Evolutionary conservation across 2,797 vertebrate genomes (phyloP), one percentile per base, ranked within the genome.

Genomic region (Megalops cyprinoides): DNA sequence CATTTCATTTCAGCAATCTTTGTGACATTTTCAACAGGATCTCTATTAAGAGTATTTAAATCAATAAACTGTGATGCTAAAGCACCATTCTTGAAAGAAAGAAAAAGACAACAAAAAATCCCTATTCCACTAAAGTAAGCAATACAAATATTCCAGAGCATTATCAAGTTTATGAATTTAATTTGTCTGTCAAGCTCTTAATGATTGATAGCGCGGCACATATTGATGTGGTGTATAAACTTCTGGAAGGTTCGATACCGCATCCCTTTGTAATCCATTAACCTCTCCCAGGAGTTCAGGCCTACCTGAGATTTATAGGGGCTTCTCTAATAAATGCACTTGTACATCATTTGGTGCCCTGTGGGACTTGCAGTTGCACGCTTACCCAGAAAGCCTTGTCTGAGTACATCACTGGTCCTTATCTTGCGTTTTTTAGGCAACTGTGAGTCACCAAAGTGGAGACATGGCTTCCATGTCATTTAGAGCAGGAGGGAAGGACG

Each of bases 201-300:
- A 90, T 94, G 92, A 95, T 95, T 93, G 92, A 95, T 95, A 92
- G 91, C 84, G 56, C 93, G 94, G 92, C 93, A 92, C 91, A 91
- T 94, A 95, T 95, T 93, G 94, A 95, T 94, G 93, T 93, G 92
- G 91, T 93, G 93, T 95, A 95, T 94, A 95, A 95, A 95, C 94
- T 94, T 95, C 93, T 92, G 87, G 9, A 85, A 91, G 93, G 93
- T 92, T 95, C 94, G 84, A 95, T 95, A 94, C 90, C 88, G 90
- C 94, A 94, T 94, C 93, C 94, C 93, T 95, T 95, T 94, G 94
- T 95, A 95, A 95, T 95, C 95, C 94, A 95, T 95, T 95, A 95
- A 95, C 94, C 94, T 95, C 94, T 94, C 94, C 93, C 93, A 88
- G 90, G 94, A 95, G 94, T 94, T 95, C 92, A 94, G 90, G 88